Evolutionary conservation across 2,888 invertebrate genomes (phyloP).

Genomic region (Bimastos eiseni): DNA sequence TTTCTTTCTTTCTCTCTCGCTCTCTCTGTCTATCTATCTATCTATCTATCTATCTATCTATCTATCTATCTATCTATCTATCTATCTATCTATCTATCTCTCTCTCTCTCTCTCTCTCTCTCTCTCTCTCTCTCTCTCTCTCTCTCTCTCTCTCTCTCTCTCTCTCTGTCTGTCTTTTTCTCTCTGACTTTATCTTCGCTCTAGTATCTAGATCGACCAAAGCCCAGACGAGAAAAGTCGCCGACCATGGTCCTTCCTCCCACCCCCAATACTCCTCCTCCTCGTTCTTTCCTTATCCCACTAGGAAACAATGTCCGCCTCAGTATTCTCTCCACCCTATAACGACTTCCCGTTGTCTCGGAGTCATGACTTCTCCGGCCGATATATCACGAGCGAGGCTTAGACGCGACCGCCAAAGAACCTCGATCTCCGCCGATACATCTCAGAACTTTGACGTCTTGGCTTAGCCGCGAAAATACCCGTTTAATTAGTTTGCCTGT

Average conservation of each 20-base stretch:
- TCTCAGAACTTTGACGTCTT: conserved; percentile 20
- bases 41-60: too few species aligned
- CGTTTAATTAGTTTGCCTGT: conserved; percentile 33
- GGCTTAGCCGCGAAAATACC: conserved; percentile 33
- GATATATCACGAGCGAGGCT: neutral
- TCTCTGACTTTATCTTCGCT: too few species aligned
- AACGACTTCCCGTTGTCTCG: neutral
- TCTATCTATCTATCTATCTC: too few species aligned
- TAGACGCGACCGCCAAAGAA: neutral
- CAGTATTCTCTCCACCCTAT: neutral
- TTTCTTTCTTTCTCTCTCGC: too few species aligned
- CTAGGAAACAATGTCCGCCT: neutral
- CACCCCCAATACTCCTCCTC: too few species aligned
- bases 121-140: too few species aligned
- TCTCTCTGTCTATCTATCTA: too few species aligned
- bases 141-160: too few species aligned
- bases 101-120: too few species aligned
- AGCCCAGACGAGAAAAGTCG: conserved; percentile 2
- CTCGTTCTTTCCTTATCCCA: neutral
- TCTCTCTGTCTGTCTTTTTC: too few species aligned
- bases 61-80: too few species aligned
- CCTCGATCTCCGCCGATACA: conserved; percentile 23
- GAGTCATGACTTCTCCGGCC: conserved; percentile 22
- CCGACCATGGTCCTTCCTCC: too few species aligned
- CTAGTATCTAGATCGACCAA: neutral